Conservation (phyloP, 1,140 invertebrate species). For the Onthophagus taurus region DNA sequence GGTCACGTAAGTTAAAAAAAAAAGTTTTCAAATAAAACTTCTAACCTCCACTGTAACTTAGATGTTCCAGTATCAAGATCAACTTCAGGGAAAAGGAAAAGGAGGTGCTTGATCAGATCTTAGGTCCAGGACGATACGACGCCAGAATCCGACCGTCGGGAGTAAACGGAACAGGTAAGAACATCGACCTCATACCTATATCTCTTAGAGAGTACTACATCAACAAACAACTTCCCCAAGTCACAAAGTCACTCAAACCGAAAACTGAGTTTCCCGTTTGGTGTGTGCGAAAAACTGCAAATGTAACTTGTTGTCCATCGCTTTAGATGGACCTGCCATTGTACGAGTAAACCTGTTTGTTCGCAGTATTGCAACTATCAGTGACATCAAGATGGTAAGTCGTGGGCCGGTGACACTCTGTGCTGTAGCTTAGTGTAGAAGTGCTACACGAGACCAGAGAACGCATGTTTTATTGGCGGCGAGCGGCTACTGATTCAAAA, state of each 20-base stretch:
- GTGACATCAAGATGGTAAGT: slow-evolving; percentile 98
- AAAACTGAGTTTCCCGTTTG: slow-evolving; percentile 22
- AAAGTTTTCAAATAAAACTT: background rate
- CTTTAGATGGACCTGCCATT: slow-evolving; percentile 83
- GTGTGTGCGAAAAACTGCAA: slow-evolving; percentile 26
- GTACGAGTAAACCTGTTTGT: slow-evolving; percentile 94
- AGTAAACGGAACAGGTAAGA: slow-evolving; percentile 84
- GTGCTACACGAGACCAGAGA: slow-evolving; percentile 29
- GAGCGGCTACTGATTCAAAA: background rate
- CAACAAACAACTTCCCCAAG: too few relatives aligned
- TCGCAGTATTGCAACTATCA: slow-evolving; percentile 92
- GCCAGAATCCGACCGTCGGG: slow-evolving; percentile 85
- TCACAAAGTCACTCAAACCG: too few relatives aligned
- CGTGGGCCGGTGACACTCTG: slow-evolving; percentile 25
- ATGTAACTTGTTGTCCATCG: slow-evolving; percentile 33
- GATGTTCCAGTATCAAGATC: slow-evolving; percentile 58
- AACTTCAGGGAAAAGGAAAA: slow-evolving; percentile 92
- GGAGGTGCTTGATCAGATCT: slow-evolving; percentile 84
- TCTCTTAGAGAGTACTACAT: too few relatives aligned
- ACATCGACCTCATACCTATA: too few relatives aligned
- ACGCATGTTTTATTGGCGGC: background rate
- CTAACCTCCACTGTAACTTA: slow-evolving; percentile 23
- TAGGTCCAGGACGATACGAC: slow-evolving; percentile 83
- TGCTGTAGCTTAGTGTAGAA: slow-evolving; percentile 25
- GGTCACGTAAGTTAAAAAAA: too few relatives aligned